phyloP scores from a whole-genome alignment of 2,797 vertebrate genomes.

The Sitta carolinensis region DNA sequence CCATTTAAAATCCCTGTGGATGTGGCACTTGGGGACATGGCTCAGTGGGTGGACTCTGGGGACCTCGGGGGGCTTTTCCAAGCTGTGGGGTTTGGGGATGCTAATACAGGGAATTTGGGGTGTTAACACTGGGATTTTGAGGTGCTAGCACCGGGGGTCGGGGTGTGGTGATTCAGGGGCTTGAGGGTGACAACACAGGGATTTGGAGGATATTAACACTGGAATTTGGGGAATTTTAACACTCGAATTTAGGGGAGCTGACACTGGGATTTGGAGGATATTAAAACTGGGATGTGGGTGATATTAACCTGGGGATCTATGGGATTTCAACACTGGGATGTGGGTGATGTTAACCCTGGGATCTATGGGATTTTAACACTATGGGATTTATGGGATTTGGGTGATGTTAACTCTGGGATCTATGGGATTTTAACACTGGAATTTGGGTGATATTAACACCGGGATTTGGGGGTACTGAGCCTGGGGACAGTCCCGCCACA shows the following conservation, averaged over 20 bases:
- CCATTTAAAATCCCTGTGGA: neutral
- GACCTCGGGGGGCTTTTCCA: neutral
- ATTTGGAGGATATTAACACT: neutral
- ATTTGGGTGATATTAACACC: neutral
- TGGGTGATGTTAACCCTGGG: too few species aligned
- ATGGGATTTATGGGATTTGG: too few species aligned
- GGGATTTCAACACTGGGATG: too few species aligned
- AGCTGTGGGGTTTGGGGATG: neutral
- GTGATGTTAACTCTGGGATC: neutral
- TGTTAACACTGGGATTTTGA: too few species aligned
- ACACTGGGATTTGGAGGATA: too few species aligned
- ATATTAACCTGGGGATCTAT: neutral
- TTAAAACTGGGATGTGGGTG: neutral
- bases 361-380: accelerated
- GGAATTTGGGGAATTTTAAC: neutral
- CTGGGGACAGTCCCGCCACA: neutral
- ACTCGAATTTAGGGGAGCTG: neutral
- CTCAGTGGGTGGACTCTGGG: neutral
- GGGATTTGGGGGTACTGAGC: neutral
- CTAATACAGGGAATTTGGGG: too few species aligned
- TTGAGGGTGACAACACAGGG: accelerated
- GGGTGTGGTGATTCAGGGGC: too few species aligned
- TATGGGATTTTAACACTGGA: neutral
- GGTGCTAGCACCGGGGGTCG: too few species aligned
- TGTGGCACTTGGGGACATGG: neutral